These are phyloP conservation scores for Hafferia zeledoni DNA, from an alignment of 2,797 vertebrate species.

Conservation along the genomic window DNA sequence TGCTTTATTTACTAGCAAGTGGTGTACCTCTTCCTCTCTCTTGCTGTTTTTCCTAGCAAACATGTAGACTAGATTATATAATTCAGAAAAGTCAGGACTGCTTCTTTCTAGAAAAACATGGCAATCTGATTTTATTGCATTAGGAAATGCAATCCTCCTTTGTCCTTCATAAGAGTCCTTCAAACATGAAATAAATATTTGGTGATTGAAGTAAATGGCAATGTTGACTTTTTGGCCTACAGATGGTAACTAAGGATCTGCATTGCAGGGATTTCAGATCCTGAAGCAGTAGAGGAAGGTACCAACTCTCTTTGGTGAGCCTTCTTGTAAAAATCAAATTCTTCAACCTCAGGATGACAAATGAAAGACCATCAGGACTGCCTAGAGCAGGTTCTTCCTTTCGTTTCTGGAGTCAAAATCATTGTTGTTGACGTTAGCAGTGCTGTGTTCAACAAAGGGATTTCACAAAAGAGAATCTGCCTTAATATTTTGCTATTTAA, in stretches of 20 bases:
- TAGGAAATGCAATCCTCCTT: background rate
- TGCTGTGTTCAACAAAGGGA: background rate
- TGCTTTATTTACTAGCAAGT: conserved; percentile 35
- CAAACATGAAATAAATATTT: background rate
- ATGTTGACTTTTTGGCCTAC: background rate
- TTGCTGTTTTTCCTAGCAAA: background rate
- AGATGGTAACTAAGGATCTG: background rate
- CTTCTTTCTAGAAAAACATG: background rate
- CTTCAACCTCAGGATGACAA: background rate
- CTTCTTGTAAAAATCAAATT: background rate
- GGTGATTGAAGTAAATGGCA: background rate
- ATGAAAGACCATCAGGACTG: background rate
- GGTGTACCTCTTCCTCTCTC: background rate
- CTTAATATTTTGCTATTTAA: background rate
- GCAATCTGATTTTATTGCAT: background rate
- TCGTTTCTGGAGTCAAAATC: background rate
- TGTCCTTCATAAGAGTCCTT: background rate
- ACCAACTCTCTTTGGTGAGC: background rate
- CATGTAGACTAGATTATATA: background rate
- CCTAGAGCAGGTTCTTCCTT: background rate
- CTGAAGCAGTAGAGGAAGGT: background rate
- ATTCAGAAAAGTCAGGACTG: background rate
- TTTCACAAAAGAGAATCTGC: background rate
- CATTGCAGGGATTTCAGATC: background rate
- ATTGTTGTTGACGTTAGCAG: fast-evolving